Conservation (phyloP, 2,797 vertebrate genomes). For the Rhadinocentrus ornatus region DNA sequence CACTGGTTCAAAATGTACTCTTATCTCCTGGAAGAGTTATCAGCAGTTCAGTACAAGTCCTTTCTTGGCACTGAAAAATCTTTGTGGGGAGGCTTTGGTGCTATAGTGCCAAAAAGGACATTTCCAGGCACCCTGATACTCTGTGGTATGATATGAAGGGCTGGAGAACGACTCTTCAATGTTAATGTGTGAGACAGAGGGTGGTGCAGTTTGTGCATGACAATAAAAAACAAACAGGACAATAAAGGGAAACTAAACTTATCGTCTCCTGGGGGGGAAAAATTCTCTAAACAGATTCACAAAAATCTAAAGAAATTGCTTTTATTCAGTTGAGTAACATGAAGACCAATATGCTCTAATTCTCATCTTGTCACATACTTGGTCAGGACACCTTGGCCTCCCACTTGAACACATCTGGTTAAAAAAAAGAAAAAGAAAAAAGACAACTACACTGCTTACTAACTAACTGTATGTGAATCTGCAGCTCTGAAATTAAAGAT, state of each 20-base stretch:
- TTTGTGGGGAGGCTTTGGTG: constrained; percentile 39
- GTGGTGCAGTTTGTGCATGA: background rate
- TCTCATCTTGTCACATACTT: background rate
- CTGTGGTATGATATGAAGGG: constrained; percentile 51
- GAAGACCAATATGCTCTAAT: background rate
- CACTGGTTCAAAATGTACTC: background rate
- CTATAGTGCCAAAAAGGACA: constrained; percentile 61
- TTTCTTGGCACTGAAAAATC: constrained; percentile 48
- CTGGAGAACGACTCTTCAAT: constrained; percentile 23
- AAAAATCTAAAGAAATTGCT: background rate
- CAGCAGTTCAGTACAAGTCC: constrained; percentile 56
- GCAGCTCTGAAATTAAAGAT: too few relatives aligned
- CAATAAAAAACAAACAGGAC: background rate
- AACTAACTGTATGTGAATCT: too few relatives aligned
- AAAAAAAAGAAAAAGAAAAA: too few relatives aligned
- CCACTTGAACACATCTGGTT: background rate
- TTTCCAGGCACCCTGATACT: constrained; percentile 41
- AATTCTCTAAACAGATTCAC: too few relatives aligned
- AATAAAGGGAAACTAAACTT: background rate
- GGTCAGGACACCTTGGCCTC: background rate
- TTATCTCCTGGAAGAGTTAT: constrained; percentile 47
- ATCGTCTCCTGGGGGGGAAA: background rate
- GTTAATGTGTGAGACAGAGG: constrained; percentile 10
- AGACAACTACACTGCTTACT: too few relatives aligned
- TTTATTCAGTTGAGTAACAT: background rate